phyloP scores from a whole-genome alignment of 2,113 vertebrate species.

The Rafetus swinhoei region DNA sequence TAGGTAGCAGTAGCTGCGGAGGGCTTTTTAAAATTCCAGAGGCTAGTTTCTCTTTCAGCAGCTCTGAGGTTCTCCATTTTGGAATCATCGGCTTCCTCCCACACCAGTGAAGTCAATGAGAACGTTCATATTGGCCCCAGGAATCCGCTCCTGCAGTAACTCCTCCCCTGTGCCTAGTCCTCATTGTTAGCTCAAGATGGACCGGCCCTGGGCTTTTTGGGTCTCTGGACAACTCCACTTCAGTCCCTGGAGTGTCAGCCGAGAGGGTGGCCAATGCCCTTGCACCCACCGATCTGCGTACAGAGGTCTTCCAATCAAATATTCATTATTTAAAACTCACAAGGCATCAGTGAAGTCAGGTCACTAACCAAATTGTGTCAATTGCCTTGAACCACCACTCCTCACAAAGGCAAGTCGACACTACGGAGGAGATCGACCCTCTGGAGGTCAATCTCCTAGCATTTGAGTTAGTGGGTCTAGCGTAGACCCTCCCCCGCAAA shows the following conservation, averaged over 20 bases:
- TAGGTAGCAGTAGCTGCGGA: background rate
- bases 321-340: background rate
- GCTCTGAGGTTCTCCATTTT: background rate
- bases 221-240: background rate
- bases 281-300: background rate
- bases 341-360: background rate
- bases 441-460: no score
- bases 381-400: background rate
- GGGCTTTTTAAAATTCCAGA: background rate
- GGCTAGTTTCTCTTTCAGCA: background rate
- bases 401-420: no score
- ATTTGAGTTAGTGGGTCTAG: no score
- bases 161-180: background rate
- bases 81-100: background rate
- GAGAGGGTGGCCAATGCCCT: background rate
- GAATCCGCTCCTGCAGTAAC: background rate
- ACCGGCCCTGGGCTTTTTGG: background rate
- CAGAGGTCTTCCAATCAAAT: background rate
- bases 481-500: no score
- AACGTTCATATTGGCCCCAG: background rate
- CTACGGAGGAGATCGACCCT: no score
- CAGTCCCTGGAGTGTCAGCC: background rate
- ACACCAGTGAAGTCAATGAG: background rate
- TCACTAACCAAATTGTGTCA: background rate
- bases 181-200: background rate